Conservation (phyloP, 1,140 invertebrate genomes). For the Condylostylus longicornis region DNA sequence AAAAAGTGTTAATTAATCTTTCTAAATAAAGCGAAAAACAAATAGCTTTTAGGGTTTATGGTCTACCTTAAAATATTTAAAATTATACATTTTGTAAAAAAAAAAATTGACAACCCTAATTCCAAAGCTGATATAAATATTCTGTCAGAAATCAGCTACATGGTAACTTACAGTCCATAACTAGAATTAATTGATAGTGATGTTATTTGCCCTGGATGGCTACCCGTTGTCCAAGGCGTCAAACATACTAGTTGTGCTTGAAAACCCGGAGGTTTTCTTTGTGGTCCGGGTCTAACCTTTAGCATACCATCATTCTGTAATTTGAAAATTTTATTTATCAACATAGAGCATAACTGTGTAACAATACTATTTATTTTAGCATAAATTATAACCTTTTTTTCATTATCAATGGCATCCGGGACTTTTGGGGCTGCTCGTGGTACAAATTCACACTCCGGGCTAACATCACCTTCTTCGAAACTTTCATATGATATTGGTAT, state of each 20-base stretch:
- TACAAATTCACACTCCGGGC: constrained; percentile 60
- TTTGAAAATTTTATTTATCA: not conserved
- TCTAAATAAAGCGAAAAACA: too few relatives aligned
- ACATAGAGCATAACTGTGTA: not conserved
- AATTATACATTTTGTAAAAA: constrained; percentile 8
- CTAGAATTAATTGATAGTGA: constrained; percentile 87
- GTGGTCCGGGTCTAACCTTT: constrained; percentile 57
- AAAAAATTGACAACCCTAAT: constrained; percentile 12
- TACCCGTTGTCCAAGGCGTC: constrained; percentile 63
- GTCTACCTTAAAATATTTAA: not conserved
- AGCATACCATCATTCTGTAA: constrained; percentile 38
- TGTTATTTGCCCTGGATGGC: constrained; percentile 67
- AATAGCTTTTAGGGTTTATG: too few relatives aligned
- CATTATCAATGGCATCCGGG: constrained; percentile 39
- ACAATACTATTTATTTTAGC: not conserved
- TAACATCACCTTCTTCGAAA: constrained; percentile 58
- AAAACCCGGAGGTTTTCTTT: constrained; percentile 77
- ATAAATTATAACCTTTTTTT: constrained; percentile 34
- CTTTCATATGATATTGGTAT: constrained; percentile 75
- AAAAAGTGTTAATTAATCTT: too few relatives aligned
- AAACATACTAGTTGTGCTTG: constrained; percentile 91
- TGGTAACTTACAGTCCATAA: constrained; percentile 78
- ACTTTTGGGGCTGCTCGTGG: constrained; percentile 43
- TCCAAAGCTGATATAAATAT: constrained; percentile 15
- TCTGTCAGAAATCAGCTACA: not conserved